These are phyloP conservation scores for Reticulitermes speratus DNA, from an alignment of 1,140 invertebrate genomes.

Conservation along the genomic window DNA sequence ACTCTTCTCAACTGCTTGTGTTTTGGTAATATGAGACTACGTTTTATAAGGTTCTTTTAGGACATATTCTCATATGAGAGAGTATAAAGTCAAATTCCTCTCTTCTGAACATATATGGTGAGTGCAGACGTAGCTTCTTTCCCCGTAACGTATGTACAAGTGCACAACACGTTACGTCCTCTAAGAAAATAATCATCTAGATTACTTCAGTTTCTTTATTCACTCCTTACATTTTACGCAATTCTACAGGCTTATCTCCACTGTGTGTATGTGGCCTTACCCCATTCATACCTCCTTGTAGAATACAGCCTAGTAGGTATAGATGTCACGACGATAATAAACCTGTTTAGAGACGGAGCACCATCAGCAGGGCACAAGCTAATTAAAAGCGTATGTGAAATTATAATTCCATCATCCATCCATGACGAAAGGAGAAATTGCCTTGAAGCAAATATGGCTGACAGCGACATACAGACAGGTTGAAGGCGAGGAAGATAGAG, in stretches of 20 bases:
- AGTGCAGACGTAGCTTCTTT: too few relatives aligned
- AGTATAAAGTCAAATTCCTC: too few relatives aligned
- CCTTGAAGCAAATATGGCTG: neutral
- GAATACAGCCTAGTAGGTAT: neutral
- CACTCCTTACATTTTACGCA: neutral
- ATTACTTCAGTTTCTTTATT: neutral
- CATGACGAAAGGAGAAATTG: conserved; percentile 1
- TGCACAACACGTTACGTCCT: too few relatives aligned
- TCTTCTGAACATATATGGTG: too few relatives aligned
- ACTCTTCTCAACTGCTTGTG: too few relatives aligned
- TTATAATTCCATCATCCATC: conserved; percentile 3
- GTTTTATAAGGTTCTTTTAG: too few relatives aligned
- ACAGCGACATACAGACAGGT: neutral
- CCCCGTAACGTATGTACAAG: too few relatives aligned
- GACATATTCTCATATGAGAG: too few relatives aligned
- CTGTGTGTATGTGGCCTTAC: neutral
- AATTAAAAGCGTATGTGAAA: neutral
- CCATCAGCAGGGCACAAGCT: neutral
- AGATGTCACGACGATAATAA: neutral
- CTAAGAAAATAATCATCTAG: too few relatives aligned
- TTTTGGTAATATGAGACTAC: too few relatives aligned
- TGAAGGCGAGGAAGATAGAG: neutral
- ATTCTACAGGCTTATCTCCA: neutral
- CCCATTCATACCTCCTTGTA: neutral
- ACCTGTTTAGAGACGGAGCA: neutral